Evolutionary conservation across 1,140 invertebrate genomes (phyloP).

Genomic region (Hylaeus anthracinus): DNA sequence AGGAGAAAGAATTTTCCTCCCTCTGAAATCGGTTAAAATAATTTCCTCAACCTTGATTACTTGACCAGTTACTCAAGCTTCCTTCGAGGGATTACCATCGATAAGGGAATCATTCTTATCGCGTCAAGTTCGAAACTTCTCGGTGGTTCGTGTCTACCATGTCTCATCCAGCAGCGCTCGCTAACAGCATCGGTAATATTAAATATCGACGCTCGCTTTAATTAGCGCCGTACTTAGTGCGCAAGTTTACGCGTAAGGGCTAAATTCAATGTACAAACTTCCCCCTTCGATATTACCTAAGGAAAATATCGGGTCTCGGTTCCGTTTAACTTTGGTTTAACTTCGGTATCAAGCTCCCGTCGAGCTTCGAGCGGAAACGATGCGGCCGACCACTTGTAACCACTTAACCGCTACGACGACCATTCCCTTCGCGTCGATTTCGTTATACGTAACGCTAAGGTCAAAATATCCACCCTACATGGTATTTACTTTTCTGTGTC

Average conservation of each 20-base stretch:
- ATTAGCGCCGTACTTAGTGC: neutral
- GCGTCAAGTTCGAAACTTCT: no score
- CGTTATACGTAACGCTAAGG: constrained; percentile 68
- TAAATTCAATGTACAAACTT: constrained; percentile 4
- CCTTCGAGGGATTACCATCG: neutral
- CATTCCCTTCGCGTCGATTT: constrained; percentile 59
- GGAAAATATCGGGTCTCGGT: neutral
- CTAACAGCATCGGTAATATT: neutral
- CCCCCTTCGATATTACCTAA: neutral
- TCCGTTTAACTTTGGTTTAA: constrained; percentile 9
- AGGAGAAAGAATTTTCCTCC: no score
- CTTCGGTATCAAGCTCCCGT: neutral
- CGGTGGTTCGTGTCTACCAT: neutral
- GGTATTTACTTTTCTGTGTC: constrained; percentile 66
- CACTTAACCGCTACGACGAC: constrained; percentile 55
- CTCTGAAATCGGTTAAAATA: no score
- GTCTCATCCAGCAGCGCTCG: no score
- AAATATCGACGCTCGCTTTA: neutral
- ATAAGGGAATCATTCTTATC: neutral
- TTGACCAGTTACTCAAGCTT: no score
- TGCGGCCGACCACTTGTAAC: constrained; percentile 64
- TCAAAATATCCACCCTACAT: constrained; percentile 73
- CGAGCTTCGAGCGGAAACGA: constrained; percentile 51
- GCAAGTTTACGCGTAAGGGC: neutral
- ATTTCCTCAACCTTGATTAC: no score